phyloP scores from a whole-genome alignment of 1,140 invertebrate genomes.

The Drosophila sp. region DNA sequence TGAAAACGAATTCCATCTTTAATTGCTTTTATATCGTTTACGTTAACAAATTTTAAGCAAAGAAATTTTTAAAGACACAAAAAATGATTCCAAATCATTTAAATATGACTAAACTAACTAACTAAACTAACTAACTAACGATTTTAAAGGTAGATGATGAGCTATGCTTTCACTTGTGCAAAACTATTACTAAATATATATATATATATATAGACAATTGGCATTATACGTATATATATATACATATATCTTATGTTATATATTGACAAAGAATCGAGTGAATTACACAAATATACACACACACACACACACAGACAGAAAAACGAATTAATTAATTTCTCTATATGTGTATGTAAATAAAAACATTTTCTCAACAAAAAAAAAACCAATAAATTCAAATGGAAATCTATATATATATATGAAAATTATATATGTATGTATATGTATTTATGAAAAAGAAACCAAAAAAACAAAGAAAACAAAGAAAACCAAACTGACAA shows the following conservation, averaged over 20 bases:
- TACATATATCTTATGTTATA: slow-evolving; percentile 34
- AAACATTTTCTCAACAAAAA: slow-evolving; percentile 47
- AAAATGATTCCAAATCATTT: slow-evolving; percentile 54
- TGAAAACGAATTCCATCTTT: slow-evolving; percentile 12
- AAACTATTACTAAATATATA: slow-evolving; percentile 31
- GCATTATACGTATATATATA: slow-evolving; percentile 30
- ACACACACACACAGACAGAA: slow-evolving; percentile 14
- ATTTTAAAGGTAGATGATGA: slow-evolving; percentile 62
- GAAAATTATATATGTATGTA: slow-evolving; percentile 58
- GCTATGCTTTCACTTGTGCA: slow-evolving; percentile 37
- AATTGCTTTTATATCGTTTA: background rate
- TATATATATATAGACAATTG: slow-evolving; percentile 29
- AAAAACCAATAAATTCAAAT: slow-evolving; percentile 15
- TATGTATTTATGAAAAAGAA: slow-evolving; percentile 65
- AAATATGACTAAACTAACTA: slow-evolving; percentile 37
- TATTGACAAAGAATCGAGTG: slow-evolving; percentile 51
- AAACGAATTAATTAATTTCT: slow-evolving; percentile 34
- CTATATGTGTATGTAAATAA: slow-evolving; percentile 68
- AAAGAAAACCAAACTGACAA: slow-evolving; percentile 30
- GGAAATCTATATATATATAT: slow-evolving; percentile 51
- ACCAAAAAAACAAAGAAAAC: slow-evolving; percentile 36
- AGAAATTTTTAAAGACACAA: slow-evolving; percentile 15
- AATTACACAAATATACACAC: slow-evolving; percentile 28
- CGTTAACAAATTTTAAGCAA: slow-evolving; percentile 31
- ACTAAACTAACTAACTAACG: slow-evolving; percentile 35